Percentiles rank a stretch among this genome's conserved stretches.
phyloP scores from a whole-genome alignment of 2,113 vertebrate genomes.

The Vimba vimba region DNA sequence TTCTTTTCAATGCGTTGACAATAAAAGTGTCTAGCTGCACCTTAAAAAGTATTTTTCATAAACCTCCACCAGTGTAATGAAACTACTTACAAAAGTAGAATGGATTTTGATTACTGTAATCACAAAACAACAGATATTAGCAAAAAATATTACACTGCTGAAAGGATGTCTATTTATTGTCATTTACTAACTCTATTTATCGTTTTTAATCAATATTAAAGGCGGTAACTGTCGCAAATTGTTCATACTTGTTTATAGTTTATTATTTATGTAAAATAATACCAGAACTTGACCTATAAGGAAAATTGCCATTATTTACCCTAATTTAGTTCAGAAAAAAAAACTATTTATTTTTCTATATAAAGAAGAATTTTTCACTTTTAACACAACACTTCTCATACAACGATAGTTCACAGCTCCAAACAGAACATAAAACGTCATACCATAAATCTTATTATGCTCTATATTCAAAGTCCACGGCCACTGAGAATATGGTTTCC shows the following conservation, averaged over 20 bases:
- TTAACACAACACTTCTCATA: background rate
- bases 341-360: too few species aligned
- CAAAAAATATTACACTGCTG: background rate
- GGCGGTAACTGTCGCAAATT: background rate
- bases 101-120: background rate
- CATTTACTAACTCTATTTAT: background rate
- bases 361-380: background rate
- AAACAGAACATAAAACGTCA: background rate
- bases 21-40: background rate
- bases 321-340: too few species aligned
- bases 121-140: background rate
- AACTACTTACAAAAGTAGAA: background rate
- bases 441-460: background rate
- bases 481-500: background rate
- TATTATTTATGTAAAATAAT: background rate
- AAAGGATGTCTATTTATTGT: background rate
- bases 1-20: conserved; percentile 1
- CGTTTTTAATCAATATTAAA: background rate
- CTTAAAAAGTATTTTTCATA: background rate
- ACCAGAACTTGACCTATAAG: background rate
- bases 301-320: background rate
- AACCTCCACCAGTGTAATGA: background rate
- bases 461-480: background rate
- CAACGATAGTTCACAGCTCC: background rate
- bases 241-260: background rate